phyloP scores from a whole-genome alignment of 1,140 invertebrate species.

The Limonius californicus region DNA sequence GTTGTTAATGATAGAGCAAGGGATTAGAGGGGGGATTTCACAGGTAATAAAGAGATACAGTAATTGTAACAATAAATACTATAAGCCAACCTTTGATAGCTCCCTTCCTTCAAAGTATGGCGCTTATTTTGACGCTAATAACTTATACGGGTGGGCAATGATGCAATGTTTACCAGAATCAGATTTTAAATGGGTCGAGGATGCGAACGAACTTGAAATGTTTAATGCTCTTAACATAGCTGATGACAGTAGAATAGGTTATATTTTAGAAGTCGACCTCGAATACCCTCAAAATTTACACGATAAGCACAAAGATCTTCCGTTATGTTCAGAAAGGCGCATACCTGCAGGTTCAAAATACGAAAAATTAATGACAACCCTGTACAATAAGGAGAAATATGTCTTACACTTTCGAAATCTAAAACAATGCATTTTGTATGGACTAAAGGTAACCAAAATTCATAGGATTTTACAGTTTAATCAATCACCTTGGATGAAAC shows the following conservation, averaged over 20 bases:
- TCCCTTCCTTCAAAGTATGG: conserved; percentile 40
- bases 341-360: conserved; percentile 20
- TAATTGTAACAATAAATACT: conserved; percentile 37
- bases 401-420: conserved; percentile 52
- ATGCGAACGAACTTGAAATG: neutral
- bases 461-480: conserved; percentile 52
- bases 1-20: conserved; percentile 39
- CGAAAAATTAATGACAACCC: neutral
- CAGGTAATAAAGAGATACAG: conserved; percentile 28
- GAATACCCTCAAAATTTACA: conserved; percentile 35
- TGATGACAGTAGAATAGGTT: conserved; percentile 38
- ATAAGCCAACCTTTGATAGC: conserved; percentile 45
- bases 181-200: conserved; percentile 40
- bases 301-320: conserved; percentile 44
- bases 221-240: conserved; percentile 21
- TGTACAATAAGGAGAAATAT: conserved; percentile 36
- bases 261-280: conserved; percentile 34
- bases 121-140: conserved; percentile 53
- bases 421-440: conserved; percentile 49
- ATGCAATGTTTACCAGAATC: conserved; percentile 30
- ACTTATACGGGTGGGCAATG: conserved; percentile 49
- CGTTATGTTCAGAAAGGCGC: conserved; percentile 41
- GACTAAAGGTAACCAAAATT: conserved; percentile 50
- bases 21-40: conserved; percentile 27
- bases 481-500: conserved; percentile 49